Base-by-base conservation (phyloP, 2,888 invertebrate genomes). In the Philaethria dido region DNA sequence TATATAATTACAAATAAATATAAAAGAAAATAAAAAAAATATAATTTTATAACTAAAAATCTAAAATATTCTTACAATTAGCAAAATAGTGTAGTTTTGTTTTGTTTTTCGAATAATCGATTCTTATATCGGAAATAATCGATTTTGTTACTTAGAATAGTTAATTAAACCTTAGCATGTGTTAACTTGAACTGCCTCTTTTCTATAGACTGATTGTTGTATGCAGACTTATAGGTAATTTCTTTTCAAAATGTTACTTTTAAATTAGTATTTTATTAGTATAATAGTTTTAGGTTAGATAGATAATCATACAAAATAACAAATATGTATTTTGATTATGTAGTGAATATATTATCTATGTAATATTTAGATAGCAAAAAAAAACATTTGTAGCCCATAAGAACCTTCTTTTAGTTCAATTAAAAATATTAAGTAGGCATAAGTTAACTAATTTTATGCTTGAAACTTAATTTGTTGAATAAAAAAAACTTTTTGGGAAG, bases 151-250 rank as follows among this genome's bases (percentile, higher is more conserved):
- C 33, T 33, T 29, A 29, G 16, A 16, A 11, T 52, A 25, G 20
- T 50, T n/a, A n/a, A n/a, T n/a, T n/a, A n/a, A n/a, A 3, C n/a
- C 25, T n/a, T 18, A 50, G n/a, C 8, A 25, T 36, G 20, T 18
- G 54, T 39, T 22, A 22, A 39, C 36, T 39, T 9, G 57, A 57
- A 57, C 39, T 57, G 57, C 57, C 57, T 42, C 42, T 39, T 22
- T 22, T 55, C 36, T 20, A 55, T 57, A 42, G 57, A 57, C 57
- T 57, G 57, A 57, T 57, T 25, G 25, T 25, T 25, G 1, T 42
- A 57, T 22, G 22, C 22, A 25, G 5, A 25, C 39, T 25, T n/a
- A 8, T 50, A 33, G 25, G 42, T 39, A 0, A 16, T 25, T 57
- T 42, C n/a, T 42, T 57, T 57, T 42, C n/a, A 13, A 39, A 39